Evolutionary conservation across 2,113 vertebrate genomes (phyloP).

Genomic region (Prunella fulvescens): DNA sequence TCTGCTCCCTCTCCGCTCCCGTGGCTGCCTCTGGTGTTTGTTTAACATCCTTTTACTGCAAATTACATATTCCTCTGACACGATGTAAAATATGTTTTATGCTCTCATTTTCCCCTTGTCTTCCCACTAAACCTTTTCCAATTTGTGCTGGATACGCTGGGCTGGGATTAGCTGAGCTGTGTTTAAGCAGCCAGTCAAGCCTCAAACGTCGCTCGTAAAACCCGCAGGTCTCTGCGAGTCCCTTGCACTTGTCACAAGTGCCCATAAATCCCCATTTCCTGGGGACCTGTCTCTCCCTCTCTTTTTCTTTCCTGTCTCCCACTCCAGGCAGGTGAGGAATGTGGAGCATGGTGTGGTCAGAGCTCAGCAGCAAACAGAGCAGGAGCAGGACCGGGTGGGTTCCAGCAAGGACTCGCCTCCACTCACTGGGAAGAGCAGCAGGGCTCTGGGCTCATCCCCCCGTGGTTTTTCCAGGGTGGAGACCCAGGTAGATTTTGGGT

Average conservation of each 20-base stretch:
- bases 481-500: too few species aligned
- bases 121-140: conserved; percentile 24
- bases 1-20: fast-evolving
- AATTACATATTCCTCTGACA: neutral
- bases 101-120: conserved; percentile 9
- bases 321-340: neutral
- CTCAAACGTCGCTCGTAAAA: neutral
- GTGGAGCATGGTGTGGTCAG: fast-evolving
- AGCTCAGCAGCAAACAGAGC: neutral
- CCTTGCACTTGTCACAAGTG: neutral
- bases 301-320: neutral
- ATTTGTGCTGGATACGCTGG: neutral
- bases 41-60: neutral
- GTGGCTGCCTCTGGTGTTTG: neutral
- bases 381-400: fast-evolving
- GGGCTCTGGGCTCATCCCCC: neutral
- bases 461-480: neutral
- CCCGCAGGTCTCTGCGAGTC: neutral
- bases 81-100: conserved; percentile 6
- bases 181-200: conserved; percentile 42
- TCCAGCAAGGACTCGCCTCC: neutral
- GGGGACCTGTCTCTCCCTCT: neutral
- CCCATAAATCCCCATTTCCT: neutral
- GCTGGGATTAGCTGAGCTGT: conserved; percentile 23
- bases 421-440: neutral